Conservation (phyloP, 2,113 vertebrate genomes). For the Neodon shergylaensis region DNA sequence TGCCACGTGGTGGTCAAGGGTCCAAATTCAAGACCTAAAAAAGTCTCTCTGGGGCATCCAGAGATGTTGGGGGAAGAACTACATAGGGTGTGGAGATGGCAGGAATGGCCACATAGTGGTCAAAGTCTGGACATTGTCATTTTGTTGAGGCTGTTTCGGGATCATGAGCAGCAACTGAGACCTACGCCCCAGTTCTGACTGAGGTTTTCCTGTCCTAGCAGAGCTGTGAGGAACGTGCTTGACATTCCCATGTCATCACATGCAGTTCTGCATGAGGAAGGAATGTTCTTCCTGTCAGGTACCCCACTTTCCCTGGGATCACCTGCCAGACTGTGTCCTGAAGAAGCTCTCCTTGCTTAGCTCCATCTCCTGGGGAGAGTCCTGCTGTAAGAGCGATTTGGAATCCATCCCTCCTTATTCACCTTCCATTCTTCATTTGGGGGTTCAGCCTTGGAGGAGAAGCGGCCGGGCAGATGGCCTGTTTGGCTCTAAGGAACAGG, state of each 20-base stretch:
- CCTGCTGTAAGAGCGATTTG: background rate
- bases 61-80: background rate
- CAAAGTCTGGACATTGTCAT: background rate
- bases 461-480: background rate
- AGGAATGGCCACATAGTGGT: too few species aligned
- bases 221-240: too few species aligned
- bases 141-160: background rate
- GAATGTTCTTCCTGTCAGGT: too few species aligned
- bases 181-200: fast-evolving
- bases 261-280: background rate
- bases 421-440: too few species aligned
- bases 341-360: background rate
- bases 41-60: background rate
- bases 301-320: background rate
- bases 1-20: background rate
- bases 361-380: background rate
- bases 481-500: background rate
- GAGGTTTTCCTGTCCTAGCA: background rate
- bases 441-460: background rate
- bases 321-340: background rate
- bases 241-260: too few species aligned
- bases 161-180: background rate
- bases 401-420: background rate
- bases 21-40: background rate
- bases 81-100: background rate